These are phyloP conservation scores for Watsonalla binaria DNA, from an alignment of 2,888 invertebrate species.

Conservation along the genomic window DNA sequence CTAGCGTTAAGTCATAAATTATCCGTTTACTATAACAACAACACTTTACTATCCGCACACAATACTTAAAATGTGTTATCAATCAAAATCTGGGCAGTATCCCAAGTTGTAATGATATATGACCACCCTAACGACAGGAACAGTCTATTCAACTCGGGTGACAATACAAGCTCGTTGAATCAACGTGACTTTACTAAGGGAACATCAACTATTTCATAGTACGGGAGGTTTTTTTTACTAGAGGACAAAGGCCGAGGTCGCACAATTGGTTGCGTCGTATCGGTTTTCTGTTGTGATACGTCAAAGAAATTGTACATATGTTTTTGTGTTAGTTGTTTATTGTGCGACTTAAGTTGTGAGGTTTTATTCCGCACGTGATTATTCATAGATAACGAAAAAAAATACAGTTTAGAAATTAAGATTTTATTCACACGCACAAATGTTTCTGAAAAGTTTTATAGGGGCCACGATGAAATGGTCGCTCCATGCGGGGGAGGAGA, in stretches of 20 bases:
- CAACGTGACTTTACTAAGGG: constrained; percentile 35
- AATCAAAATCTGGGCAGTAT: constrained; percentile 2
- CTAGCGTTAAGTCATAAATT: constrained; percentile 1
- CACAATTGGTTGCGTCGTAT: neutral
- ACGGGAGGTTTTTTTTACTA: neutral
- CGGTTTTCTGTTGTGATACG: neutral
- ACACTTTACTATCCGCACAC: neutral
- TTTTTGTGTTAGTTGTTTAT: too few relatives aligned
- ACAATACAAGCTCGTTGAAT: constrained; percentile 45
- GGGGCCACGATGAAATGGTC: too few relatives aligned
- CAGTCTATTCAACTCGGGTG: constrained; percentile 42
- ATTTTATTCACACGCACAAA: too few relatives aligned
- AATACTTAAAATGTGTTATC: constrained; percentile 2
- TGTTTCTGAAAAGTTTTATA: too few relatives aligned
- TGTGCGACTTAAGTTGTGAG: too few relatives aligned
- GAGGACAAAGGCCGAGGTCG: neutral
- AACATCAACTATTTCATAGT: constrained; percentile 19
- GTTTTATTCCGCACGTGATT: too few relatives aligned
- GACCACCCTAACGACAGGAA: constrained; percentile 25
- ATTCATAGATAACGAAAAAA: too few relatives aligned
- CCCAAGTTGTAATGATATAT: constrained; percentile 13
- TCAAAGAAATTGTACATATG: neutral
- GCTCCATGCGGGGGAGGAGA: too few relatives aligned
- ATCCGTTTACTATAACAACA: neutral
- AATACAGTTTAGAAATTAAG: too few relatives aligned